Percentiles rank a stretch among this genome's conserved stretches.
Conservation (phyloP, 2,113 vertebrate species). For the Tachysurus fulvidraco region DNA sequence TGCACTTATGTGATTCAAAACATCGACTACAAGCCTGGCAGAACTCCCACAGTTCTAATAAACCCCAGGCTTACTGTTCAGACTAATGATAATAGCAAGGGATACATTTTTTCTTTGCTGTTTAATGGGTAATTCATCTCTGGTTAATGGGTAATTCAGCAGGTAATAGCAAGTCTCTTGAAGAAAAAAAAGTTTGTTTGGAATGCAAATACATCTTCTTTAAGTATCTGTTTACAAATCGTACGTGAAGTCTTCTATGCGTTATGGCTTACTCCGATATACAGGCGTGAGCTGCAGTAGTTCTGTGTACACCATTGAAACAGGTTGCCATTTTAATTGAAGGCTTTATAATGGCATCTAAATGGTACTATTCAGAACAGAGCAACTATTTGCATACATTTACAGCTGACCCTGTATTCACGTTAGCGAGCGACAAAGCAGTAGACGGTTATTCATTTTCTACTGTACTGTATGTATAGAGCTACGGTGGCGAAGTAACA, state of each 20-base stretch:
- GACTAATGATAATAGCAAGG: conserved; percentile 11
- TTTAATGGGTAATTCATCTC: conserved; percentile 7
- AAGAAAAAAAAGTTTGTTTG: not conserved
- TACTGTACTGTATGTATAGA: not conserved
- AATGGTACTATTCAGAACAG: not conserved
- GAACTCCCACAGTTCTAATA: conserved; percentile 7
- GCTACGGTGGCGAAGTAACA: too few species aligned
- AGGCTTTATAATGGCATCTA: not conserved
- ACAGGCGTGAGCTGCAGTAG: not conserved
- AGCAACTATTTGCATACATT: too few species aligned
- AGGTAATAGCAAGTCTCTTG: not conserved
- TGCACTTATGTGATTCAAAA: conserved; percentile 15
- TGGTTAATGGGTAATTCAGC: not conserved
- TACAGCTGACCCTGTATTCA: not conserved
- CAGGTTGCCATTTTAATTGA: not conserved
- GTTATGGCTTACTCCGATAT: not conserved
- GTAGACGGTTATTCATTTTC: not conserved
- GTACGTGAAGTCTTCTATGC: not conserved
- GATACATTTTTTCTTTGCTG: conserved; percentile 2
- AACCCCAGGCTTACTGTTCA: conserved; percentile 11
- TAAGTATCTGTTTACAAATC: not conserved
- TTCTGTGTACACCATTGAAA: not conserved
- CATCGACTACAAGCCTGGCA: not conserved
- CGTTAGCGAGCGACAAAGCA: not conserved
- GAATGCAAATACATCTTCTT: not conserved